Conservation (phyloP, 2,888 invertebrate species). For the Callosobruchus maculatus region DNA sequence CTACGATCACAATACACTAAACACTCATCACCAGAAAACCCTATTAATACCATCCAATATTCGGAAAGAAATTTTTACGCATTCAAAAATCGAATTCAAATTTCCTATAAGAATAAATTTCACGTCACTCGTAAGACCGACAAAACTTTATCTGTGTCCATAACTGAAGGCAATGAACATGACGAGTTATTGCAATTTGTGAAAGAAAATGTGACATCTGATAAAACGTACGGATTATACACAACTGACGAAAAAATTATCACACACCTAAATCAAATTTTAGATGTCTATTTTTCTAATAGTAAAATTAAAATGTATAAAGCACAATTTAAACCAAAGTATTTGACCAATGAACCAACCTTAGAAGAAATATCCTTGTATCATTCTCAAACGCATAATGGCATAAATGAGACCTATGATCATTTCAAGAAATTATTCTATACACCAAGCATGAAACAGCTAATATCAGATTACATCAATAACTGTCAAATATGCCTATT, state of each 20-base stretch:
- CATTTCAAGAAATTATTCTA: neutral
- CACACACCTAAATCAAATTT: neutral
- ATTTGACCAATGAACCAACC: neutral
- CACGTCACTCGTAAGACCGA: neutral
- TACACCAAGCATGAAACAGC: neutral
- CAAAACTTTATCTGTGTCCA: neutral
- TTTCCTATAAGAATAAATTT: neutral
- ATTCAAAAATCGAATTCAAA: neutral
- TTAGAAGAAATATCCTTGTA: neutral
- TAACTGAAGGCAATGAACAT: neutral
- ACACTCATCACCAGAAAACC: neutral
- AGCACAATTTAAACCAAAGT: neutral
- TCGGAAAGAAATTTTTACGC: neutral
- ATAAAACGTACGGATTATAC: neutral
- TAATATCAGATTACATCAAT: conserved; percentile 10
- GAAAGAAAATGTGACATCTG: neutral
- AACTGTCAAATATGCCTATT: conserved; percentile 17
- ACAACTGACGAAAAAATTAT: neutral
- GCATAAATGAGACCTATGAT: neutral
- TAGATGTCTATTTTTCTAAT: neutral
- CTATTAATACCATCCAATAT: neutral
- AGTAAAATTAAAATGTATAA: neutral
- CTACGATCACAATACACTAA: neutral
- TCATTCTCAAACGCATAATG: neutral
- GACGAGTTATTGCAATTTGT: neutral